Evolutionary conservation across 2,113 vertebrate species (phyloP), one percentile per base, ranked within the genome.

Genomic region (Polyodon spathula): DNA sequence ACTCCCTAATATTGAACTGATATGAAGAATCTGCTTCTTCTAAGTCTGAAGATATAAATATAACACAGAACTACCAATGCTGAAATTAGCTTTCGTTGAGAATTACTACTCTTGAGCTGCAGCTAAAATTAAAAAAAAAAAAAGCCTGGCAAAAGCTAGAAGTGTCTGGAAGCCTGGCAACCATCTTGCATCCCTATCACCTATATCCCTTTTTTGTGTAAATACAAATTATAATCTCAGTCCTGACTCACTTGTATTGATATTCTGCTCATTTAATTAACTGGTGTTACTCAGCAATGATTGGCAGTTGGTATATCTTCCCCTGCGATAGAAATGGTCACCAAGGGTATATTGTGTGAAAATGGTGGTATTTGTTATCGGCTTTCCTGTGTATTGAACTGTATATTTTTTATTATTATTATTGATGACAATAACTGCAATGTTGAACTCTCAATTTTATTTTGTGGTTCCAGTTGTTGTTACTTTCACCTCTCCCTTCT

Each of bases 361-460:
- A 4, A 48, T 65, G 11, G 54, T 60, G 17, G 58, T 48, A 51
- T 57, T 52, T 72, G 64, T 58, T 54, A 62, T 16, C 56, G 15
- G 44, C 46, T 65, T 69, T 58, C 60, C 61, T 40, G 71, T 5
- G 69, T 65, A 70, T 68, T 71, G 63, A 79, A 70, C 50, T 63
- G 72, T 66, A 53, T 55, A 44, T n/a, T 7, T n/a, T 40, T 16
- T 8, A 59, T 55, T 51, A 14, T 60, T 67, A 64, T 60, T 54
- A 66, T 11, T 1, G 65, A 68, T 63, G 66, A 75, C 72, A 77
- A 73, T 8, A n/a, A 66, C 48, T 66, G 59, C 27, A 54, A 15
- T 17, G 71, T 57, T 64, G 61, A 54, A 17, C 16, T 14, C 58
- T 56, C 46, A 41, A 11, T 6, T 10, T 41, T 62, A n/a, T 6